Evolutionary conservation across 2,113 vertebrate genomes (phyloP).

Genomic region (Taurulus bubalis): DNA sequence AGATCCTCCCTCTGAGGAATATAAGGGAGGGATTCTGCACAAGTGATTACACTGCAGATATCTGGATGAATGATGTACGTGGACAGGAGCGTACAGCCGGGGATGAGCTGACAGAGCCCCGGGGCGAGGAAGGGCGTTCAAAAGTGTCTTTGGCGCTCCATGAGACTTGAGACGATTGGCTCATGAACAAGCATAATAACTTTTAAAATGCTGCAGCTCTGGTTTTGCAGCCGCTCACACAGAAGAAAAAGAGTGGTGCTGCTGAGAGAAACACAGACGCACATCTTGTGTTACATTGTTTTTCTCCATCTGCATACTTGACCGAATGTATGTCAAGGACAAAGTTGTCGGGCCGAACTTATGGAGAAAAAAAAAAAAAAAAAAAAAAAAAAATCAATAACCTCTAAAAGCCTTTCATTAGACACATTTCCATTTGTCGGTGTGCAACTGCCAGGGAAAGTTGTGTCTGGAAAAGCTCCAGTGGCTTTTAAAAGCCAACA

Average conservation of each 20-base stretch:
- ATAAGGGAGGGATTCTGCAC: constrained; percentile 50
- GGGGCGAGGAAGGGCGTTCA: constrained; percentile 27
- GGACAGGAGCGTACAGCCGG: constrained; percentile 14
- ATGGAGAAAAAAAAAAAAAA: constrained; percentile 56
- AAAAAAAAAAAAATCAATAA: constrained; percentile 74
- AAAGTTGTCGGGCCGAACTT: constrained; percentile 47
- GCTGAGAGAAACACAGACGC: background rate
- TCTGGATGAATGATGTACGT: constrained; percentile 66
- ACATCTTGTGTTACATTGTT: background rate
- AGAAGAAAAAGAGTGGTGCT: background rate
- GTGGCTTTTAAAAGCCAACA: constrained; percentile 65
- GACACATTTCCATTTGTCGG: constrained; percentile 72
- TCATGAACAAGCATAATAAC: constrained; percentile 35
- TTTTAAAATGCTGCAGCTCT: constrained; percentile 23
- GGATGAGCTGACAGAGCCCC: background rate
- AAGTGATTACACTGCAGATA: constrained; percentile 75
- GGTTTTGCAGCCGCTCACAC: background rate
- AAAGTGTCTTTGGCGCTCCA: constrained; percentile 9
- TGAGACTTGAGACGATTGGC: constrained; percentile 20
- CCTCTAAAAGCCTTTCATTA: constrained; percentile 80
- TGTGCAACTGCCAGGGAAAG: constrained; percentile 67
- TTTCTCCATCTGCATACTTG: constrained; percentile 42
- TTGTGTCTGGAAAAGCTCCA: constrained; percentile 75
- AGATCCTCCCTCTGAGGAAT: constrained; percentile 57
- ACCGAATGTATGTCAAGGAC: constrained; percentile 61